Base-by-base conservation (phyloP, 2,888 invertebrate genomes). In the Phasia obesa region DNA sequence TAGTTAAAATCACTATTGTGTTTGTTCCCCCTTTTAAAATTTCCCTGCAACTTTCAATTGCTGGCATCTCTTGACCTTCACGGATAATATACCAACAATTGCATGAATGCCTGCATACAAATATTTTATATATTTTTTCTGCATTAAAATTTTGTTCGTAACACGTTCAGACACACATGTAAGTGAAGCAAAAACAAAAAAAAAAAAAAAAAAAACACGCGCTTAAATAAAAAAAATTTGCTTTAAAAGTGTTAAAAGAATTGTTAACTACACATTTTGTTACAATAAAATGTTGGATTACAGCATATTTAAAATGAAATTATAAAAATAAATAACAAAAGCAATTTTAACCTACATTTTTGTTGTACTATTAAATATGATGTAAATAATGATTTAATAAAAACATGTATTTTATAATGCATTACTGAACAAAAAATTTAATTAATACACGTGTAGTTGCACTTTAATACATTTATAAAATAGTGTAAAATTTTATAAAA, bases 211-310 rank as follows among this genome's bases (percentile, higher is more conserved):
- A 31, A 27, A 76, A 23, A 67, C n/a, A n/a, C n/a, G n/a, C n/a
- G n/a, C n/a, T n/a, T n/a, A 35, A 13, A 42, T 15, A 62, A 27
- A 11, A 62, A 44, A 49, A 49, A 38, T 9, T 38, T 65, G 59
- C 60, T 65, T 70, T 76, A 15, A 70, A 76, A 67, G 81, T 81
- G 77, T 73, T 81, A 77, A 81, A 81, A 69, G 77, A 71, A 81
- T 77, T 77, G 76, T 77, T 76, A 71, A 76, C 70, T 71, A 51
- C 31, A 65, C 31, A 65, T 59, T 76, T 76, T 76, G 81, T 71
- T 44, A 49, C 55, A 53, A 67, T 77, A 76, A 81, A 81, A 81
- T 47, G 38, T 76, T 53, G 25, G 31, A 71, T 59, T 70, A 59
- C 55, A 59, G 59, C 23, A 49, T n/a, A n/a, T 38, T 9, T 55